phyloP scores from a whole-genome alignment of 2,113 vertebrate genomes.

The Trichechus manatus region DNA sequence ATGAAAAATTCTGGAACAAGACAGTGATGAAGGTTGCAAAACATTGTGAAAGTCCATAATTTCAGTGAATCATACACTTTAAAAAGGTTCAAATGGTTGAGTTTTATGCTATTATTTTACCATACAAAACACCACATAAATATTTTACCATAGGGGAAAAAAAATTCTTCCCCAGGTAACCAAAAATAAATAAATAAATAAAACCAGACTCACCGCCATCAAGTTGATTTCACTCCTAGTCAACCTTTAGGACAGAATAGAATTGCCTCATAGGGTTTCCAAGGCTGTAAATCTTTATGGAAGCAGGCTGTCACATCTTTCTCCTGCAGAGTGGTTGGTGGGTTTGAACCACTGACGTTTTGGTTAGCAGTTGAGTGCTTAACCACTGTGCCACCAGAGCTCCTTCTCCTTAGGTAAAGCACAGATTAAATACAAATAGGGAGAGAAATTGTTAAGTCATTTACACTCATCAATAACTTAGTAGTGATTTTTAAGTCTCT shows the following conservation, averaged over 20 bases:
- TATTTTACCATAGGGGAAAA: not conserved
- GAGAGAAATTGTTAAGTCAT: not conserved
- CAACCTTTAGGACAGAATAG: too few species aligned
- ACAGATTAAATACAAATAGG: not conserved
- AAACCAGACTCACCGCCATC: too few species aligned
- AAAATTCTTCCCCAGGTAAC: not conserved
- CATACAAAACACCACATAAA: not conserved
- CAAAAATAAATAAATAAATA: too few species aligned
- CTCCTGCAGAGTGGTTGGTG: too few species aligned
- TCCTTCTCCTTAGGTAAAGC: not conserved
- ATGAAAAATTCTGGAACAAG: not conserved
- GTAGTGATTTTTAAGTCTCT: conserved; percentile 16
- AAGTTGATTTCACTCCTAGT: too few species aligned
- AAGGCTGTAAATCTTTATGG: too few species aligned
- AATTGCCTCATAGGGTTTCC: too few species aligned
- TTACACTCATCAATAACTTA: not conserved
- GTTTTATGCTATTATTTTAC: conserved; percentile 32
- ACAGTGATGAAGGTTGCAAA: not conserved
- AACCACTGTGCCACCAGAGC: too few species aligned
- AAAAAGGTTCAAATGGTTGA: conserved; percentile 36
- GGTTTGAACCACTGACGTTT: too few species aligned
- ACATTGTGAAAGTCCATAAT: not conserved
- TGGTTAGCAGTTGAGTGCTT: too few species aligned
- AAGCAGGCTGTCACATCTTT: too few species aligned
- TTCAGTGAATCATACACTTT: not conserved